Evolutionary conservation across 1,140 invertebrate genomes (phyloP), one percentile per base, ranked within the genome.

Genomic region (Drosophila obscura): DNA sequence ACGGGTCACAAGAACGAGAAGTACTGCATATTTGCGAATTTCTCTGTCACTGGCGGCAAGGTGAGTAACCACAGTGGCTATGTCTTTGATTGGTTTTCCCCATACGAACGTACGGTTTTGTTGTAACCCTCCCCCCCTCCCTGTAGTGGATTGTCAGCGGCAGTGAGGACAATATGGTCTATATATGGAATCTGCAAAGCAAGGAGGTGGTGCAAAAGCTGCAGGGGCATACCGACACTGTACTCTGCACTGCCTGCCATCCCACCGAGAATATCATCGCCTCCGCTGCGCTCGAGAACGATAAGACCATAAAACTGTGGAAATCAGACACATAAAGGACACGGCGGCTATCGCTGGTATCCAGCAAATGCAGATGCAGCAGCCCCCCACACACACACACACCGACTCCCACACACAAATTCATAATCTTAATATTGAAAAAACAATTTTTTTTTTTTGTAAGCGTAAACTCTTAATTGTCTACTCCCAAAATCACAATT

Each of bases 21-120:
- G 92, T 99, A 99, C 93, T 99, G 99, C 92, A 99, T 99, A 92
- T 99, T 99, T 93, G 98, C 99, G 22, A 99, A 99, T 93, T 99
- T 99, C 92, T 99, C 98, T 55, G 98, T 99, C 4, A 99, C 99
- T 48, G 99, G 99, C 66, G 99, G 98, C 92, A 99, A 99, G 95
- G 97, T 97, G 92, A 92, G 80, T 87, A 5, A 2, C 15, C 6
- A 8, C 0, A 2, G 41, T 15, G 6, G 9, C 39, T 15, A 8
- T 11, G 11, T 13, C 7, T 26, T 51, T 15, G 1, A 9, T 26
- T 35, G 6, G 50, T 15, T 52, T 35, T 5, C n/a, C 13, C 26
- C 1, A 45, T 31, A 15, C 1, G 5, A 24, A 8, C 4, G 4
- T n/a, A 15, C n/a, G 5, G 9, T 24, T n/a, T 45, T 24, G 22